Base-by-base conservation (phyloP, 2,113 vertebrate genomes). In the Brevimyrus niger region DNA sequence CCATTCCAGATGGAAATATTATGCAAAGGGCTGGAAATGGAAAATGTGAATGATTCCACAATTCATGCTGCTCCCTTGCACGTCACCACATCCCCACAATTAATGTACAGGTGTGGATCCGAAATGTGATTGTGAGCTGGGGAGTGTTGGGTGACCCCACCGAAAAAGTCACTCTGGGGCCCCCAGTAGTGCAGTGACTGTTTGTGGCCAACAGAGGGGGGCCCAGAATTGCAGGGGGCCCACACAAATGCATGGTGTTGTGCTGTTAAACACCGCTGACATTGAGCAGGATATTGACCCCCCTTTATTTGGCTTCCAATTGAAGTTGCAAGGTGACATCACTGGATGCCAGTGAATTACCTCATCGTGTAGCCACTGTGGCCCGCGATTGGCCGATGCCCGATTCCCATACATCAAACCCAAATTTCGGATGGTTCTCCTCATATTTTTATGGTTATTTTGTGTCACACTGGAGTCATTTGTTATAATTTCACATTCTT, bases 1-100 rank as follows among this genome's bases (percentile, higher is more conserved):
- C 87, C 21, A 82, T 89, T 91, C 85, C 15, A 92, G 89, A 92
- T 91, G 82, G 85, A 92, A 92, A 92, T 89, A 3, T 42, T 38
- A 89, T 89, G 88, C 80, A 89, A 88, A 88, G 13, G 4, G 38
- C 50, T 46, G 38, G 3, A 23, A 42, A 80, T 89, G 44, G 51
- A 55, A 80, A 35, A 48, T 55, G 1, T 55, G 47, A 55, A 87
- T 58, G 21, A 87, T 89, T 84, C 46, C 88, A 53, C 15, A 87
- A 23, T 51, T 88, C 19, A 44, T 76, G 31, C 46, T n/a, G 88
- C 7, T 38, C 21, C 50, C 15, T 13, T 55, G 73, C 55, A 82
- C 23, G 35, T 17, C 9, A 21, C 7, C 35, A n/a, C 48, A 15
- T 11, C n/a, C 48, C 73, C 13, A 19, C 82, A 46, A 84, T 44